phyloP scores from a whole-genome alignment of 2,113 vertebrate genomes.

The Ammodytes dubius region DNA sequence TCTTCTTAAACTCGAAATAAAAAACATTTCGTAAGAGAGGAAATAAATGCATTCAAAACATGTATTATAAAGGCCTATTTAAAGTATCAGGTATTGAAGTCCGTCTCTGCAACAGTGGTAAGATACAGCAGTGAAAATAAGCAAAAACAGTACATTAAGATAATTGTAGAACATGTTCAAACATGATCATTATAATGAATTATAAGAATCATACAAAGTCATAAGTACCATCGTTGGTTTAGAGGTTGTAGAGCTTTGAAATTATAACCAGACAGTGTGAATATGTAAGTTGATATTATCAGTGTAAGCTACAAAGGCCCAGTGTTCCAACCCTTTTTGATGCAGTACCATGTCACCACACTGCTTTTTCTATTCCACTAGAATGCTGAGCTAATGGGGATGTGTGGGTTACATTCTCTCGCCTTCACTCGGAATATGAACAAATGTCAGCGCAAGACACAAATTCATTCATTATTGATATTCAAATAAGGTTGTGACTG shows the following conservation, averaged over 20 bases:
- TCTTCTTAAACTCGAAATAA: too few species aligned
- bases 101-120: neutral
- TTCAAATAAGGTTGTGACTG: slow-evolving; percentile 28
- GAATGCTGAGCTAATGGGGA: slow-evolving; percentile 51
- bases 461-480: slow-evolving; percentile 48
- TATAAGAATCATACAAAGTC: neutral
- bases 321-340: neutral
- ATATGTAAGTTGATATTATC: neutral
- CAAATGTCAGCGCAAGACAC: slow-evolving; percentile 24
- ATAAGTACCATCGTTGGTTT: neutral
- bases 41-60: neutral
- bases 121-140: neutral
- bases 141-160: neutral
- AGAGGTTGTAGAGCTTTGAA: neutral
- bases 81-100: too few species aligned
- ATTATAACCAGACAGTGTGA: neutral
- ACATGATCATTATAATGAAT: neutral
- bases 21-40: neutral
- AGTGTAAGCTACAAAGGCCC: neutral
- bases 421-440: slow-evolving; percentile 34
- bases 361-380: slow-evolving; percentile 17
- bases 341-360: neutral
- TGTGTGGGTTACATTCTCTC: slow-evolving; percentile 23
- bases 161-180: too few species aligned
- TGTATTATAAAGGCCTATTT: neutral